Conservation (phyloP, 1,140 invertebrate genomes). For the Solenopsis invicta region DNA sequence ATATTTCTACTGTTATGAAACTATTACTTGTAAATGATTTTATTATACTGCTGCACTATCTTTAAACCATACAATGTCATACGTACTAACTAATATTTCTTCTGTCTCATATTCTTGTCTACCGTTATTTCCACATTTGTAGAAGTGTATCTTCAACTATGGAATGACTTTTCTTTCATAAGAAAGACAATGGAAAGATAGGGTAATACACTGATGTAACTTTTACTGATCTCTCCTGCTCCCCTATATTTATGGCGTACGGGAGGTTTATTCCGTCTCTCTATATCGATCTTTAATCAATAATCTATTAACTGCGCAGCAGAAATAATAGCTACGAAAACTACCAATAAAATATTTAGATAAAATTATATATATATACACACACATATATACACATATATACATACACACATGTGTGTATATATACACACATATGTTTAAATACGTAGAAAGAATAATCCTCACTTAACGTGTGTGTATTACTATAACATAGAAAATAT, state of each 20-base stretch:
- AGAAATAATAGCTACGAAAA: not conserved
- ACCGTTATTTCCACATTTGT: not conserved
- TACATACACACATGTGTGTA: no score
- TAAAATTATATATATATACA: not conserved
- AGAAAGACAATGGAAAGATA: constrained; percentile 3
- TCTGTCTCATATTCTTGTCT: constrained; percentile 4
- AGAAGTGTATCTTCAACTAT: constrained; percentile 20
- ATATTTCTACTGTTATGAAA: constrained; percentile 32
- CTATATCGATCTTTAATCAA: constrained; percentile 5
- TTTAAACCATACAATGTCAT: constrained; percentile 61
- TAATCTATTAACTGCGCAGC: not conserved
- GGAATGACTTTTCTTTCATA: constrained; percentile 19
- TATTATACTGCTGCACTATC: constrained; percentile 64
- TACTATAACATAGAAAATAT: constrained; percentile 40
- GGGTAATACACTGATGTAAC: no score
- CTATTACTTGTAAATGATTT: constrained; percentile 20
- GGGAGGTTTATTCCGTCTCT: constrained; percentile 19
- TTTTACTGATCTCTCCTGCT: not conserved
- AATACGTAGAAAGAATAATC: constrained; percentile 7
- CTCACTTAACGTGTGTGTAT: constrained; percentile 58
- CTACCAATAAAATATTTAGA: not conserved
- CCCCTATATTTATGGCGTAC: not conserved
- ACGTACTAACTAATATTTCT: constrained; percentile 51
- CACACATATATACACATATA: no score
- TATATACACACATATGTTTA: not conserved